phyloP scores from a whole-genome alignment of 2,113 vertebrate genomes.

The Synodontis membranacea region DNA sequence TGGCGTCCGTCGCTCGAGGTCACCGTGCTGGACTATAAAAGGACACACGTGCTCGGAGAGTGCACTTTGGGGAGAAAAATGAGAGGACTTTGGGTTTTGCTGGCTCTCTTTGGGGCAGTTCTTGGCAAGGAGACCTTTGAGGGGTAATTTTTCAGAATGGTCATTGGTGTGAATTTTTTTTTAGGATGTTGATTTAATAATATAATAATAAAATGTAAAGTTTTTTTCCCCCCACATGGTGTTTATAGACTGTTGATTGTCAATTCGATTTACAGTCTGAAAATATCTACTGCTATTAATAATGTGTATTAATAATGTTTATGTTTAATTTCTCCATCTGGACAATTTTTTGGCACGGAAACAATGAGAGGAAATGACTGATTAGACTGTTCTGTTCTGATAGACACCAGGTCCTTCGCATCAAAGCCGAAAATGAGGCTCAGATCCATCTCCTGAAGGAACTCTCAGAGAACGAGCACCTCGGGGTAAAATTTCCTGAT shows the following conservation, averaged over 20 bases:
- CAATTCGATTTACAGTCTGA: neutral
- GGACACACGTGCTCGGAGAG: neutral
- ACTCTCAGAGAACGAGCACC: constrained; percentile 66
- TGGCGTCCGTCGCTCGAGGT: neutral
- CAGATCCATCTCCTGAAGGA: constrained; percentile 74
- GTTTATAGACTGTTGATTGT: neutral
- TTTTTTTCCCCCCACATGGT: neutral
- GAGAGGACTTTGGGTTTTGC: constrained; percentile 72
- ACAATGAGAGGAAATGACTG: neutral
- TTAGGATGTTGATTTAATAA: too few relatives aligned
- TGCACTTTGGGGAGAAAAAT: constrained; percentile 59
- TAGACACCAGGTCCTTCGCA: constrained; percentile 90
- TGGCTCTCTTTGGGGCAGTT: constrained; percentile 62
- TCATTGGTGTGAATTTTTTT: neutral
- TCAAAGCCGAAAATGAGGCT: constrained; percentile 67
- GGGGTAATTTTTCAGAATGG: constrained; percentile 68
- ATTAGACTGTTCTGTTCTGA: neutral
- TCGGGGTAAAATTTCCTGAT: constrained; percentile 71
- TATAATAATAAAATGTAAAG: too few relatives aligned
- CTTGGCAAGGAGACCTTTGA: constrained; percentile 74
- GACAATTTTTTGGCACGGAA: neutral
- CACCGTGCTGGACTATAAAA: neutral
- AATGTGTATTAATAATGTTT: neutral
- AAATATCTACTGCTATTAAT: neutral
- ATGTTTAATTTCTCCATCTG: neutral